These are phyloP conservation scores for Amphilophus citrinellus DNA, from an alignment of 2,113 vertebrate genomes.

Conservation along the genomic window DNA sequence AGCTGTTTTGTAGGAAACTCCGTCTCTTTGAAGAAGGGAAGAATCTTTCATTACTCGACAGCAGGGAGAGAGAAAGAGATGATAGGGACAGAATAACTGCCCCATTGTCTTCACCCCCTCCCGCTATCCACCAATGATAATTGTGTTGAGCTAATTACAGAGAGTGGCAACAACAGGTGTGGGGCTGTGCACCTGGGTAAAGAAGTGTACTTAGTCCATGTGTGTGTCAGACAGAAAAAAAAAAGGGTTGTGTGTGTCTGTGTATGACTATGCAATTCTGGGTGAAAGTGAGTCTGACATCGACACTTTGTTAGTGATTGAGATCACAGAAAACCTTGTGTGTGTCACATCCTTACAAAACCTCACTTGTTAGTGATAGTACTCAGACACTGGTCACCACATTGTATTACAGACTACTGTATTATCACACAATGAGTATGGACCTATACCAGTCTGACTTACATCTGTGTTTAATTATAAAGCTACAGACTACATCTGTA, in stretches of 20 bases:
- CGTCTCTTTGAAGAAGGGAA: conserved; percentile 83
- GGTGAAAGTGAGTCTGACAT: conserved; percentile 71
- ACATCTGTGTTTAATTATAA: conserved; percentile 75
- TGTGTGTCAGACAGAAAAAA: conserved; percentile 3
- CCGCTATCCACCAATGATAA: conserved; percentile 65
- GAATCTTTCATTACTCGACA: conserved; percentile 86
- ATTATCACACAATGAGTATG: conserved; percentile 58
- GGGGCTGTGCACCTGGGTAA: conserved; percentile 79
- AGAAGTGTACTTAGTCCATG: conserved; percentile 19
- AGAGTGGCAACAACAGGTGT: conserved; percentile 82
- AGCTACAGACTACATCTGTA: conserved; percentile 69
- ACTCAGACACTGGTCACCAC: conserved; percentile 63
- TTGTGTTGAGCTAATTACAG: conserved; percentile 81
- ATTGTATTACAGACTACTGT: conserved; percentile 53
- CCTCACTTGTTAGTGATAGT: conserved; percentile 52
- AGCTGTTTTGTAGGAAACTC: conserved; percentile 84
- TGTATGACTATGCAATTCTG: conserved; percentile 32
- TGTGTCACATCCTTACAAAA: conserved; percentile 73
- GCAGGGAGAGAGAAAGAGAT: conserved; percentile 75
- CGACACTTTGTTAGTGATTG: conserved; percentile 55
- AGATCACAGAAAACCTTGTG: conserved; percentile 60
- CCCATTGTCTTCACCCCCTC: conserved; percentile 78
- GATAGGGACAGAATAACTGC: conserved; percentile 81
- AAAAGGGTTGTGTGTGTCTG: conserved; percentile 23
- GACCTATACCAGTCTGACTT: conserved; percentile 50